phyloP scores from a whole-genome alignment of 2,888 invertebrate species.

The Sipha maydis region DNA sequence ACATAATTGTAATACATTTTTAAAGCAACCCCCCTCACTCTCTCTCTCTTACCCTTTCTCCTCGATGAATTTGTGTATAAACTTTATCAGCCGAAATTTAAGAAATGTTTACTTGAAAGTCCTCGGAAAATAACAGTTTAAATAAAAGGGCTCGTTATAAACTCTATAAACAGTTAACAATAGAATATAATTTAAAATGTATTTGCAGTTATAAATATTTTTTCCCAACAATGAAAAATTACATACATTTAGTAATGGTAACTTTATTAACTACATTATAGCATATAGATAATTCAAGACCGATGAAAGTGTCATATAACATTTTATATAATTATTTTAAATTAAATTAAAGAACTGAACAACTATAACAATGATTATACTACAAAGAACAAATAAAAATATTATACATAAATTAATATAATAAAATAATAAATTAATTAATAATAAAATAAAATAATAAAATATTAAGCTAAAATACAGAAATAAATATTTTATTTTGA shows the following conservation, averaged over 20 bases:
- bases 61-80: conserved; percentile 48
- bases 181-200: conserved; percentile 37
- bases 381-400: no score
- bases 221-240: background rate
- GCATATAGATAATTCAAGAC: background rate
- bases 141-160: conserved; percentile 51
- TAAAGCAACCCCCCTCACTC: conserved; percentile 37
- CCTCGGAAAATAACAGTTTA: conserved; percentile 47
- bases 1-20: conserved; percentile 62
- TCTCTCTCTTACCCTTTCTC: background rate
- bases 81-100: conserved; percentile 58
- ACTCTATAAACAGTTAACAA: conserved; percentile 48
- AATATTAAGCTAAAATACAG: background rate
- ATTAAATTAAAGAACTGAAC: background rate
- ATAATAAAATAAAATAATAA: background rate
- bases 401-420: no score
- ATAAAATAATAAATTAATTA: no score
- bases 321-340: background rate
- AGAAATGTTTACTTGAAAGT: conserved; percentile 57
- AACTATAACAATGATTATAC: no score
- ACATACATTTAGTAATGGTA: no score
- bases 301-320: background rate
- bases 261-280: no score
- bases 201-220: conserved; percentile 44
- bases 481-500: background rate